Conservation (phyloP, 2,113 vertebrate genomes). For the Takifugu flavidus region DNA sequence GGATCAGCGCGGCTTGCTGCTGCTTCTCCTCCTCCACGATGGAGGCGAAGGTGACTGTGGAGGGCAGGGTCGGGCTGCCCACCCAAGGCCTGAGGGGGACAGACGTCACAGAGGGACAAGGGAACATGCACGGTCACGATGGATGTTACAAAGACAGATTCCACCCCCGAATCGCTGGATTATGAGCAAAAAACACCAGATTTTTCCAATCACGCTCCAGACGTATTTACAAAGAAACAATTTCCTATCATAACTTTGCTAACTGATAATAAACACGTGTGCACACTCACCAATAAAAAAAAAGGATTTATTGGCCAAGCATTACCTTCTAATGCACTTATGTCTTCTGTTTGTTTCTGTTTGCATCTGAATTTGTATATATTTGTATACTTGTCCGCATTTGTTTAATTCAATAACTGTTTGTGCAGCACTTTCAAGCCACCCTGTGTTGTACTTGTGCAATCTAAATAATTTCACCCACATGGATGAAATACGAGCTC, state of each 20-base stretch:
- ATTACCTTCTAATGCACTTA: neutral
- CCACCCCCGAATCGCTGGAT: no score
- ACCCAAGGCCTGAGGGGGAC: slow-evolving; percentile 84
- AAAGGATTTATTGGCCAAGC: no score
- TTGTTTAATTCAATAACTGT: neutral
- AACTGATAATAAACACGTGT: no score
- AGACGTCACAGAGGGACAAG: neutral
- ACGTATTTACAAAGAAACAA: no score
- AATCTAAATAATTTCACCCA: neutral
- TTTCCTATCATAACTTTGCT: no score
- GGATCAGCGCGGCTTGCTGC: slow-evolving; percentile 92
- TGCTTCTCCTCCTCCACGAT: slow-evolving; percentile 93
- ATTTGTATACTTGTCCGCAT: neutral
- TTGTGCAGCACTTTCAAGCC: neutral
- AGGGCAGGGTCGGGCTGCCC: slow-evolving; percentile 66
- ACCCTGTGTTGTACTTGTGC: neutral
- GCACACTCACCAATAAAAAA: no score
- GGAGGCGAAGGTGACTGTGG: slow-evolving; percentile 85
- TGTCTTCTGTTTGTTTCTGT: neutral
- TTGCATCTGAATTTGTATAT: neutral
- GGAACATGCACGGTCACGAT: neutral
- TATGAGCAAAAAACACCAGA: no score
- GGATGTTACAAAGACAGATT: neutral
- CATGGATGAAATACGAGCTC: no score
- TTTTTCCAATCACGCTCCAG: no score